These are phyloP conservation scores for Tapirus indicus DNA, from an alignment of 2,797 vertebrate genomes.

Conservation along the genomic window DNA sequence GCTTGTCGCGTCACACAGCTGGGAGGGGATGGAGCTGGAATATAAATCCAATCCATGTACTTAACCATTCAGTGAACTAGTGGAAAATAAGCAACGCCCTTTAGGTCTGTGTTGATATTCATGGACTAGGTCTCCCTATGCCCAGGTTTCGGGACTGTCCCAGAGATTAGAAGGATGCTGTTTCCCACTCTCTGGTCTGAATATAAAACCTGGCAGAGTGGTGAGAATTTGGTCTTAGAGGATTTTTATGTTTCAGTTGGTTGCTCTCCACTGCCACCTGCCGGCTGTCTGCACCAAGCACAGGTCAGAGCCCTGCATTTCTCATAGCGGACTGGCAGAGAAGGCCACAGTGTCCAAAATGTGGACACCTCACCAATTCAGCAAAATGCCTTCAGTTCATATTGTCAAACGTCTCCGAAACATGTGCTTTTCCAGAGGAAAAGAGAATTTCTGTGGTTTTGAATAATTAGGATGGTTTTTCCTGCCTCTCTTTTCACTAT, in stretches of 20 bases:
- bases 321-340: neutral
- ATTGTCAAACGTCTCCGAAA: neutral
- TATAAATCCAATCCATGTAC: neutral
- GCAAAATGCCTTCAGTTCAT: neutral
- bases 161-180: neutral
- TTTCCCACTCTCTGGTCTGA: neutral
- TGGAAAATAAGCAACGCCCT: neutral
- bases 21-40: neutral
- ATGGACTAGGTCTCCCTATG: neutral
- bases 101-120: neutral
- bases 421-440: neutral
- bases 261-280: slow-evolving; percentile 77
- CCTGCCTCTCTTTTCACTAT: neutral
- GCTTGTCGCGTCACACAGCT: neutral
- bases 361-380: neutral
- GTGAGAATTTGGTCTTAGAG: neutral
- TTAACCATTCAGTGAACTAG: neutral
- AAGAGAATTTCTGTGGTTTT: neutral
- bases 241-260: neutral
- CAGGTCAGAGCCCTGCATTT: neutral
- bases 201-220: neutral
- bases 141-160: neutral
- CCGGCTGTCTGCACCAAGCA: slow-evolving; percentile 22
- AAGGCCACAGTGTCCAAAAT: neutral
- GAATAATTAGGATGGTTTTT: neutral